phyloP scores from a whole-genome alignment of 2,888 invertebrate genomes.

The Ptychoptera contaminata region DNA sequence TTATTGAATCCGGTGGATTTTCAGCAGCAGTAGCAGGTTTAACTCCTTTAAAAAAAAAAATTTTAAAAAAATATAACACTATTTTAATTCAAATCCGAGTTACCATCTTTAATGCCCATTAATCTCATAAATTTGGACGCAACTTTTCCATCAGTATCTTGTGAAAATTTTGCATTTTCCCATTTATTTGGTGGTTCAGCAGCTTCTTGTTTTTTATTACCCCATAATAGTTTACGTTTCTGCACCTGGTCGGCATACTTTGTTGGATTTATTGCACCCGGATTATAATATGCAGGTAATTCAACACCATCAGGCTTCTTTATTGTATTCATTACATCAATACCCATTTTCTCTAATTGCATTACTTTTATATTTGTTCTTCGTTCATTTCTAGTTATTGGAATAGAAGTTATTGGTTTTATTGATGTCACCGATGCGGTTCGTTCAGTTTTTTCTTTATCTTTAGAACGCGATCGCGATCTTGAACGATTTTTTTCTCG shows the following conservation, averaged over 20 bases:
- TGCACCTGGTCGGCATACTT: conserved; percentile 81
- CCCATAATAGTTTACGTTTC: conserved; percentile 85
- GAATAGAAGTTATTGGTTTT: conserved; percentile 13
- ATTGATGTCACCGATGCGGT: not conserved
- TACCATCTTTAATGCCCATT: conserved; percentile 74
- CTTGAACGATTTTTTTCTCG: conserved; percentile 21
- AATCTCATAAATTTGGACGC: conserved; percentile 89
- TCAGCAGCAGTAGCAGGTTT: conserved; percentile 3
- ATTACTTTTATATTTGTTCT: conserved; percentile 25
- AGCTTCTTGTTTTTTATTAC: conserved; percentile 47
- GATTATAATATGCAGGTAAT: conserved; percentile 58
- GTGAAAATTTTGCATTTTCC: conserved; percentile 75
- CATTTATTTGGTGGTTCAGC: conserved; percentile 42
- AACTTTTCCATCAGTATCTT: conserved; percentile 82
- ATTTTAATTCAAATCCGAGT: not conserved
- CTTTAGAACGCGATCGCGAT: not conserved
- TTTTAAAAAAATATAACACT: not conserved
- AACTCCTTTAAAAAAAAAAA: conserved; percentile 5
- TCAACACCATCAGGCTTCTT: conserved; percentile 3
- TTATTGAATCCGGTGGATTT: conserved; percentile 13
- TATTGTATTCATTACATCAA: conserved; percentile 32
- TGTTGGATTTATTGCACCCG: conserved; percentile 53
- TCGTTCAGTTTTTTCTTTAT: not conserved
- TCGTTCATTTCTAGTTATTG: conserved; percentile 16
- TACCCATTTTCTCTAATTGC: conserved; percentile 34